These are phyloP conservation scores for Gobius niger DNA, from an alignment of 2,113 vertebrate species.

Conservation along the genomic window DNA sequence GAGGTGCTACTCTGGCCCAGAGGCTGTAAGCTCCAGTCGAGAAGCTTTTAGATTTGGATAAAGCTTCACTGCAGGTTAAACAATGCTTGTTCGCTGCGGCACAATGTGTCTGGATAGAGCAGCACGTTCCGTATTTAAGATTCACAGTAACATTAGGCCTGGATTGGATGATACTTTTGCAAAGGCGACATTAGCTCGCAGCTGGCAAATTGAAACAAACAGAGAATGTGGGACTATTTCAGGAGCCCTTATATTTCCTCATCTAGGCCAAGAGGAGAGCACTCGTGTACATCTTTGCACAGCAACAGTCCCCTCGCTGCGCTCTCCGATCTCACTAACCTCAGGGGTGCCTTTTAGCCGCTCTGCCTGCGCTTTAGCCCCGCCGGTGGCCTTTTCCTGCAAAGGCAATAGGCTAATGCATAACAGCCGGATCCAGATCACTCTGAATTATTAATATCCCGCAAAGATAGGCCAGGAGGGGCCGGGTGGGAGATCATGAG, in stretches of 20 bases:
- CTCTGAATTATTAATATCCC: conserved; percentile 74
- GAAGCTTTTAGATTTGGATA: too few species aligned
- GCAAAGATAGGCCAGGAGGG: conserved; percentile 50
- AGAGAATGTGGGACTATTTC: background rate
- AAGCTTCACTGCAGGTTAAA: too few species aligned
- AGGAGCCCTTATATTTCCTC: conserved; percentile 4
- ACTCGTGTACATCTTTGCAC: conserved; percentile 16
- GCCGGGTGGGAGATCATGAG: conserved; percentile 28
- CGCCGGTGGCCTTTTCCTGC: conserved; percentile 62
- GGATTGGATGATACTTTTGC: background rate
- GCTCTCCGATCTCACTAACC: conserved; percentile 46
- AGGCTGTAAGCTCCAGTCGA: too few species aligned
- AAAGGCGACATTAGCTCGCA: background rate
- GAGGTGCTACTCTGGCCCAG: too few species aligned
- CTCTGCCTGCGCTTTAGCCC: conserved; percentile 41
- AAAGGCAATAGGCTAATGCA: conserved; percentile 60
- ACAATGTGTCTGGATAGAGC: background rate
- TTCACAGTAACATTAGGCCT: background rate
- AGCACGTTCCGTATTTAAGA: background rate
- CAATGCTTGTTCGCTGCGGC: too few species aligned
- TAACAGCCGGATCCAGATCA: conserved; percentile 60
- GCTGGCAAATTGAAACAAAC: background rate
- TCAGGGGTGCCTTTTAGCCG: conserved; percentile 54
- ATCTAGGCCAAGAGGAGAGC: background rate
- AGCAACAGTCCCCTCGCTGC: conserved; percentile 37